These are phyloP conservation scores for Zophobas atratus DNA, from an alignment of 1,140 invertebrate genomes.

Conservation along the genomic window DNA sequence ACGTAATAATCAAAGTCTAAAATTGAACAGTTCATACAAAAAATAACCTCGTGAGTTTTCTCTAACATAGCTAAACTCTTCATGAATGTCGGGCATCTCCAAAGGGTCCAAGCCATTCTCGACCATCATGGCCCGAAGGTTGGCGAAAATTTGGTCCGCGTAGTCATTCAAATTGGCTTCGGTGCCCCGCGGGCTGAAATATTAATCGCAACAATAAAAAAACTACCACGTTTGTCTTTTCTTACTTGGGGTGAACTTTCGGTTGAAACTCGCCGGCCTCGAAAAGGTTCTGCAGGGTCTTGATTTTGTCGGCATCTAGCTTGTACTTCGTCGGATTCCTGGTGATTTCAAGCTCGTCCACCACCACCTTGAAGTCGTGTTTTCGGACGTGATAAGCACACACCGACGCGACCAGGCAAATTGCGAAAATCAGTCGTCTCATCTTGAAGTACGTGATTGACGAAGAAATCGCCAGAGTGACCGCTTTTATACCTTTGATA, in stretches of 20 bases:
- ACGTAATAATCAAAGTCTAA: conserved; percentile 63
- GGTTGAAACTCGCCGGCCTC: too few relatives aligned
- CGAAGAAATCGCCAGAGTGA: too few relatives aligned
- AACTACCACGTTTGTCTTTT: too few relatives aligned
- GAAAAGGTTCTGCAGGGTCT: too few relatives aligned
- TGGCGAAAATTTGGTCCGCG: background rate
- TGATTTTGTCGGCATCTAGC: background rate
- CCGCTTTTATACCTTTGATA: too few relatives aligned
- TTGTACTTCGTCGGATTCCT: background rate
- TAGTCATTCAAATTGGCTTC: background rate
- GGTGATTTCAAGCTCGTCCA: background rate
- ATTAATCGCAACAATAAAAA: too few relatives aligned
- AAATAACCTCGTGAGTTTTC: conserved; percentile 50
- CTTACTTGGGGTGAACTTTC: too few relatives aligned
- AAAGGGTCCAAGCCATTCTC: background rate
- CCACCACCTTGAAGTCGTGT: background rate
- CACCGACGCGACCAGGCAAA: background rate
- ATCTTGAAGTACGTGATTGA: background rate
- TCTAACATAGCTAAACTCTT: background rate
- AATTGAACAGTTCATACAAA: background rate
- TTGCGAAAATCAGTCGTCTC: background rate
- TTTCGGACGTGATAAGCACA: background rate
- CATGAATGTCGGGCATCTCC: background rate
- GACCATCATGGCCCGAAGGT: background rate
- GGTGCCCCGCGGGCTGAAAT: background rate